Conservation (phyloP, 2,113 vertebrate genomes). For the Scartelaos histophorus region DNA sequence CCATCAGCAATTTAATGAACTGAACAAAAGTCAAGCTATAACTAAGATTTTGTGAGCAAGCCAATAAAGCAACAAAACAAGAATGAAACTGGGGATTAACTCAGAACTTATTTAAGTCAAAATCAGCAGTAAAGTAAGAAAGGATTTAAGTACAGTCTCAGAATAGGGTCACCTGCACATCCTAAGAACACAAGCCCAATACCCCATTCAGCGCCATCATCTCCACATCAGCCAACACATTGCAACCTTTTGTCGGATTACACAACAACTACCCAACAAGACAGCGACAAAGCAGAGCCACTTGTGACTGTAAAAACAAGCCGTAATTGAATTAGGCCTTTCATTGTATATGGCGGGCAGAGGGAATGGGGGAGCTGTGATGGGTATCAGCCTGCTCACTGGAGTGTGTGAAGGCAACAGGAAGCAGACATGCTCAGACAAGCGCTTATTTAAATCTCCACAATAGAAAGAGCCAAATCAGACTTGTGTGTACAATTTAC, state of each 20-base stretch:
- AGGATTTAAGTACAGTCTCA: not conserved
- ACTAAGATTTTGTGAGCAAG: no score
- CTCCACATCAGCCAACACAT: not conserved
- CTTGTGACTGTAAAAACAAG: conserved; percentile 11
- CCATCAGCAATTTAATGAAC: no score
- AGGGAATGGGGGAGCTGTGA: conserved; percentile 6
- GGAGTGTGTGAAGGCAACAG: conserved; percentile 50
- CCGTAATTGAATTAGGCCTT: conserved; percentile 48
- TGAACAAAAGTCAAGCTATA: no score
- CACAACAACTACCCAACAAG: conserved; percentile 10
- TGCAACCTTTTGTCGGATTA: conserved; percentile 6
- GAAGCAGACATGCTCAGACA: conserved; percentile 53
- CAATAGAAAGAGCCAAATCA: conserved; percentile 39
- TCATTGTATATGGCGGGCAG: conserved; percentile 23
- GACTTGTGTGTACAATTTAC: conserved; percentile 17
- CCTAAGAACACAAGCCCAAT: not conserved
- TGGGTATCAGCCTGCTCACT: conserved; percentile 36
- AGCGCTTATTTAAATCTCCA: conserved; percentile 47
- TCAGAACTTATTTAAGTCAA: not conserved
- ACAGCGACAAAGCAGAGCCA: conserved; percentile 7
- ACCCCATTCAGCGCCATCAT: not conserved
- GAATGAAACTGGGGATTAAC: no score
- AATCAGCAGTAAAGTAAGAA: not conserved
- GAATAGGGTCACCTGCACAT: not conserved
- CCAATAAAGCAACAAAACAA: no score